Conservation (phyloP, 2,888 invertebrate genomes). For the Linnaemya vulpina region DNA sequence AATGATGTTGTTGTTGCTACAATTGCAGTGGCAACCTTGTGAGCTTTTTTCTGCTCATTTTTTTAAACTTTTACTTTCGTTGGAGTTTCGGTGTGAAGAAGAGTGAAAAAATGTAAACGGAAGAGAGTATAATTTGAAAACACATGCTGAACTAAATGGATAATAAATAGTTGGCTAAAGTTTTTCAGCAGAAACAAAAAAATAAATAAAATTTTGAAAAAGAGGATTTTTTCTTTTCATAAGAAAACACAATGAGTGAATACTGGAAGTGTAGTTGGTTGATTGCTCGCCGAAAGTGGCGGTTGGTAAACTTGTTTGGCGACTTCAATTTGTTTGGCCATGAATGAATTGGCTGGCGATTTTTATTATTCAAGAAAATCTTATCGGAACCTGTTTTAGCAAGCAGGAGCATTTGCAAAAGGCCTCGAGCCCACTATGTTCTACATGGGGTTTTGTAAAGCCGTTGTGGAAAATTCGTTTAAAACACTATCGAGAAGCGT, state of each 20-base stretch:
- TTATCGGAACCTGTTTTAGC: too few species aligned
- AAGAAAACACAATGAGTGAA: neutral
- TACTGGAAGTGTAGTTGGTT: neutral
- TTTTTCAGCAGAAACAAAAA: neutral
- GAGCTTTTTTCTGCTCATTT: slow-evolving; percentile 1
- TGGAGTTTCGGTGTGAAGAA: slow-evolving; percentile 20
- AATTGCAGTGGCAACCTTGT: slow-evolving; percentile 1
- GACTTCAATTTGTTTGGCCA: too few species aligned
- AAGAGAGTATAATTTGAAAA: slow-evolving; percentile 10
- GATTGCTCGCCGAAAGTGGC: too few species aligned
- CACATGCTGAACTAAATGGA: slow-evolving; percentile 50
- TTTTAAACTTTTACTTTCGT: slow-evolving; percentile 60
- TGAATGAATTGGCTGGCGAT: too few species aligned
- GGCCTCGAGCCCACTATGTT: too few species aligned
- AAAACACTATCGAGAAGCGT: too few species aligned
- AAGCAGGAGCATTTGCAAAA: too few species aligned
- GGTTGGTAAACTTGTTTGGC: too few species aligned
- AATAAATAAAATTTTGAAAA: neutral
- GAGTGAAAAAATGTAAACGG: neutral
- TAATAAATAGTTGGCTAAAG: neutral
- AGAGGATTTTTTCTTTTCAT: neutral
- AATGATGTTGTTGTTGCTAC: neutral
- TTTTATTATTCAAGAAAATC: too few species aligned
- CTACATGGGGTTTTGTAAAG: too few species aligned
- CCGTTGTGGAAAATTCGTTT: too few species aligned